Conservation (phyloP, 2,797 vertebrate species). For the Rousettus madagascariensis region DNA sequence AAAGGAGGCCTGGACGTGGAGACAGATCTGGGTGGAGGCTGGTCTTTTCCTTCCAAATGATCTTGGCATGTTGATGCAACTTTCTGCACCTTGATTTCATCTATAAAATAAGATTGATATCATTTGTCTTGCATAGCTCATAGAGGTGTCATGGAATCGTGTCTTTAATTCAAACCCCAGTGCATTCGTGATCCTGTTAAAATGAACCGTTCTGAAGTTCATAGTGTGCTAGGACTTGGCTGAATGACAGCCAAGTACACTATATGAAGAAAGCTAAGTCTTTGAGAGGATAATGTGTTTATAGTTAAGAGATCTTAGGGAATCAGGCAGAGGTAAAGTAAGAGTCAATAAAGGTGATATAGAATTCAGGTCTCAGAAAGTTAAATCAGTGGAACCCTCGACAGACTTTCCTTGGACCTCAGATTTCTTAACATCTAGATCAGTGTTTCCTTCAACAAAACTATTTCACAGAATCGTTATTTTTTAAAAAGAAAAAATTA, state of each 20-base stretch:
- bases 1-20: neutral
- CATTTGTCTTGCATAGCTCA: neutral
- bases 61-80: neutral
- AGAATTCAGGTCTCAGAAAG: conserved; percentile 43
- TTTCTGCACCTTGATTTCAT: neutral
- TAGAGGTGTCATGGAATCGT: neutral
- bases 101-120: neutral
- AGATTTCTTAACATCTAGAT: neutral
- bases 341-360: neutral
- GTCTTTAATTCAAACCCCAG: neutral
- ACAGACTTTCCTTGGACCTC: neutral
- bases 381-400: neutral
- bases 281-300: neutral
- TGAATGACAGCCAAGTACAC: neutral
- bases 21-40: neutral
- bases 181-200: neutral
- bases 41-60: neutral
- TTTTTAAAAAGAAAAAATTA: neutral
- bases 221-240: neutral
- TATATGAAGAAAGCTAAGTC: neutral
- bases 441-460: neutral
- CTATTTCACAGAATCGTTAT: neutral
- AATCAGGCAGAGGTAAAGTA: neutral
- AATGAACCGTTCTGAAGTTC: neutral
- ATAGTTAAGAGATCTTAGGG: neutral